These are phyloP conservation scores for Acrossocheilus fasciatus DNA, from an alignment of 2,797 vertebrate genomes.

Conservation along the genomic window DNA sequence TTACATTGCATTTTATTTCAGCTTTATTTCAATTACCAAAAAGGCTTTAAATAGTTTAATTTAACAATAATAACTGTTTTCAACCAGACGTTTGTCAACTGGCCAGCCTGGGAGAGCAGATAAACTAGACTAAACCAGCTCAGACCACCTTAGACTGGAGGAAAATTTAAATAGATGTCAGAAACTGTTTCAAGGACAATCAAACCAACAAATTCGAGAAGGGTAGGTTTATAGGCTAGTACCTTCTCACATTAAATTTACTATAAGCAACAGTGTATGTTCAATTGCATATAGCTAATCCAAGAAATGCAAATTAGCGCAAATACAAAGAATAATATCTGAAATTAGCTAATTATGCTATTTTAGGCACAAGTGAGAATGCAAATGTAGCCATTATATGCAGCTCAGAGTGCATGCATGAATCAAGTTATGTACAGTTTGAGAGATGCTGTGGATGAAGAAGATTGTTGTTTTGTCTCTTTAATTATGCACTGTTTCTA, in stretches of 20 bases:
- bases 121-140: constrained; percentile 4
- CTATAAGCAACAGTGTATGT: not conserved
- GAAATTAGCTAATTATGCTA: not conserved
- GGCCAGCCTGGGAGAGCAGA: not conserved
- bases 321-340: constrained; percentile 5
- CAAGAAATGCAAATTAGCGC: not conserved
- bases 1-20: not conserved
- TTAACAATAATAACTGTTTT: not conserved
- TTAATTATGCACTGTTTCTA: not conserved
- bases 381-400: not conserved
- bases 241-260: not conserved
- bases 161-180: not conserved
- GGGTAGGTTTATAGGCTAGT: not conserved
- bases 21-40: not conserved
- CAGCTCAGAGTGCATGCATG: not conserved
- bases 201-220: not conserved
- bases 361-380: not conserved
- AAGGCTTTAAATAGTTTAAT: not conserved
- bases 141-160: not conserved
- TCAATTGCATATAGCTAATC: not conserved
- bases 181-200: not conserved
- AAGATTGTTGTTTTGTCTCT: not conserved
- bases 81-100: not conserved
- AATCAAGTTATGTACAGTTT: constrained; percentile 18
- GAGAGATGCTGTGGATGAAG: not conserved